Base-by-base conservation (phyloP, 1,140 invertebrate genomes). In the Anagrus nilaparvatae region DNA sequence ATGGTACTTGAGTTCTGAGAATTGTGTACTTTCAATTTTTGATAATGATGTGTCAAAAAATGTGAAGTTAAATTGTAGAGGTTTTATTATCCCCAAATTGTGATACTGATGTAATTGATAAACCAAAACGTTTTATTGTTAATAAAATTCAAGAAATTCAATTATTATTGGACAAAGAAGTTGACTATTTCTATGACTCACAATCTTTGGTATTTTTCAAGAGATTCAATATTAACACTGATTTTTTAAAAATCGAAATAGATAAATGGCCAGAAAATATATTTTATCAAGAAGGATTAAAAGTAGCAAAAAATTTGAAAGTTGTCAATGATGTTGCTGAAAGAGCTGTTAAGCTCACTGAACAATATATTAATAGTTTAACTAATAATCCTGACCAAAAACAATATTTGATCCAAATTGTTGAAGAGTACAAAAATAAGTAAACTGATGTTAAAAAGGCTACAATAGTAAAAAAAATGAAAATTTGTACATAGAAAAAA, bases 1-100 rank as follows among this genome's bases (percentile, higher is more conserved):
- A 9, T 44, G 43, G 43, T 44, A 44, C 13, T 33, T 48, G n/a
- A 37, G 34, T 34, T 29, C 36, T 24, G 40, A 49, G 40, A 18
- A 24, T 10, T 30, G 20, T 29, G 44, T 30, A 36, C 25, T 46
- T 14, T 19, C 44, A 13, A 40, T 49, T 46, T 49, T 46, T 20
- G 29, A 44, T 44, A 8, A 27, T 27, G 12, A 27, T 27, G 12
- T 27, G 24, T 27, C 6, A 38, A 33, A 36, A 42, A 10, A 23
- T 50, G 30, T 23, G 33, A 39, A 4, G n/a, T 27, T 4, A 28
- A 16, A 41, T 41, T 5, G 43, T 46, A 44, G 31, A 38, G 3
- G 41, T 34, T 44, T 43, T 44, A 40, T 18, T 46, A 3, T 24
- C 33, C 19, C 25, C 21, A 1, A 21, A 18, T 16, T 16, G 37